phyloP scores from a whole-genome alignment of 92 coral and sea anemone species.

The Galaxea fascicularis region DNA sequence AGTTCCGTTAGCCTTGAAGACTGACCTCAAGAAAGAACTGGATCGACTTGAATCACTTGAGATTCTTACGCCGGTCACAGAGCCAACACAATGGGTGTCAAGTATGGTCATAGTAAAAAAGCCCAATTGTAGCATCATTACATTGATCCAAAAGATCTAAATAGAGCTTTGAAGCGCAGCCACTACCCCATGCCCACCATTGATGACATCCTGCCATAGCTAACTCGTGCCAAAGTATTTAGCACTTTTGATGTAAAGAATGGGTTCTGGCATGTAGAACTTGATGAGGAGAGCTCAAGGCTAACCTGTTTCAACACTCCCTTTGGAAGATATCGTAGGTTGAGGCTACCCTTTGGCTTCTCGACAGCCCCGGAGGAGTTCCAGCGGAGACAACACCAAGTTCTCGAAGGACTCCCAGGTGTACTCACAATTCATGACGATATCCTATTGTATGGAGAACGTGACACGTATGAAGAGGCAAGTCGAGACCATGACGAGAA shows the following conservation, averaged over 20 bases:
- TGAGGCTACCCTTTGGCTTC: no score
- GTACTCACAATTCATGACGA: no score
- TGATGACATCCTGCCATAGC: conserved; percentile 50
- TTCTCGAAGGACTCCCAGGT: no score
- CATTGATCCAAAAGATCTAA: conserved; percentile 55
- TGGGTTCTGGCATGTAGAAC: no score
- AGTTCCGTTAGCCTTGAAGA: conserved; percentile 51
- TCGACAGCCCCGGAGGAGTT: conserved; percentile 28
- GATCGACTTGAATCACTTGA: conserved; percentile 35
- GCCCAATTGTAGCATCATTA: conserved; percentile 38
- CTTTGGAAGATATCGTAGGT: conserved; percentile 37
- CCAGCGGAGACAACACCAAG: conserved; percentile 24
- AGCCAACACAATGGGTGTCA: conserved; percentile 63
- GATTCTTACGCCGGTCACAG: conserved; percentile 40
- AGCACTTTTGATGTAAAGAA: no score
- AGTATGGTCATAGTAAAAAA: conserved; percentile 48
- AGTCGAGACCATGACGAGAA: conserved; percentile 48
- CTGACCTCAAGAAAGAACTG: conserved; percentile 47
- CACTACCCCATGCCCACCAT: conserved; percentile 56
- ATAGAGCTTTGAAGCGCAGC: conserved; percentile 45
- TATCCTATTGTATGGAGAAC: conserved; percentile 39
- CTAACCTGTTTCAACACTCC: conserved; percentile 41
- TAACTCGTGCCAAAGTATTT: conserved; percentile 43
- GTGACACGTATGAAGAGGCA: conserved; percentile 43
- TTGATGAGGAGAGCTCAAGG: conserved; percentile 37